Conservation (phyloP, 2,888 invertebrate species). For the Plebejus melissa region DNA sequence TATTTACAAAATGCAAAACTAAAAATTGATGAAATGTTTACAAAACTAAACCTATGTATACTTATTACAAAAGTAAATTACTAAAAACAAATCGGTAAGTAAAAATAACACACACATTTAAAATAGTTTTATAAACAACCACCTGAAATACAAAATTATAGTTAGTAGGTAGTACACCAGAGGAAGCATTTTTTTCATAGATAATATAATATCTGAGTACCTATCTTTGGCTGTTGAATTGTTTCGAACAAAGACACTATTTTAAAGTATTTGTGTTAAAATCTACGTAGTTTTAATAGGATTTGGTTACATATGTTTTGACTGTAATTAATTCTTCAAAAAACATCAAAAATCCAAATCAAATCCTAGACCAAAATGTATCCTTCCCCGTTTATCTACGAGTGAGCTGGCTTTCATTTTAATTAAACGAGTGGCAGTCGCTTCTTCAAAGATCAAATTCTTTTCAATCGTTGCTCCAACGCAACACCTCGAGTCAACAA, state of each 20-base stretch:
- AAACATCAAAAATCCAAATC: conserved; percentile 61
- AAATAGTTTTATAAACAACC: neutral
- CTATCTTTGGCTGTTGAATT: too few species aligned
- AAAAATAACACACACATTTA: neutral
- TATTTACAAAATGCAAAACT: conserved; percentile 44
- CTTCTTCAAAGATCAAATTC: conserved; percentile 60
- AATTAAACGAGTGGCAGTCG: conserved; percentile 57
- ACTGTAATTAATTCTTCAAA: conserved; percentile 22
- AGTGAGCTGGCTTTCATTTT: conserved; percentile 60
- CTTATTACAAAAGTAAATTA: conserved; percentile 73
- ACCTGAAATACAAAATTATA: neutral
- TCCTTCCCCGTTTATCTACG: conserved; percentile 60
- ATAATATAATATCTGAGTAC: too few species aligned
- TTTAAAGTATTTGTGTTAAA: neutral
- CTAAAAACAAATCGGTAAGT: conserved; percentile 52
- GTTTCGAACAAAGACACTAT: neutral
- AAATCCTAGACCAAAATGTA: conserved; percentile 66
- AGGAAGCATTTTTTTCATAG: too few species aligned
- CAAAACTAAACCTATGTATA: conserved; percentile 76
- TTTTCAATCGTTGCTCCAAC: conserved; percentile 68
- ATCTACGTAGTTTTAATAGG: neutral
- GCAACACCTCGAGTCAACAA: conserved; percentile 65
- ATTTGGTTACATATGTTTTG: conserved; percentile 24
- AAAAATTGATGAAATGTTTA: conserved; percentile 45
- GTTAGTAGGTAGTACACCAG: too few species aligned